Base-by-base conservation (phyloP, 1,140 invertebrate species). In the Megathymus violae region DNA sequence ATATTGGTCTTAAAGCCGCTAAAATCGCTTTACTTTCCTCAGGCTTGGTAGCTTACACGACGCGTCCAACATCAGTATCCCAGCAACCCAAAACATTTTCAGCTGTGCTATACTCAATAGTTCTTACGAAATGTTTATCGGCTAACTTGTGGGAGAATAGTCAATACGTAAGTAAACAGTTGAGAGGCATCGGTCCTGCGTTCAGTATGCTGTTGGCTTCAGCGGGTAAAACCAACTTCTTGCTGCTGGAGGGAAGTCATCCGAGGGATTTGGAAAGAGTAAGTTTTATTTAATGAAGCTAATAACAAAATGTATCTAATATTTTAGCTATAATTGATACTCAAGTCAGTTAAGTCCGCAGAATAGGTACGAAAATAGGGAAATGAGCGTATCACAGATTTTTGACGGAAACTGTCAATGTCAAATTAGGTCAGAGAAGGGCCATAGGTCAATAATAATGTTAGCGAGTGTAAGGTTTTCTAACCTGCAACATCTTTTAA, bases 91-190 rank as follows among this genome's bases (percentile, higher is more conserved):
- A 84, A 52, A 82, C 74, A 52, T 94, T 83, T 66, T 68, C 80
- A 31, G 86, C 91, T 2, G 71, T 95, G n/a, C 64, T 94, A 1
- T 94, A 93, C 76, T 87, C 95, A 0, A 76, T 94, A 15, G 82
- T 93, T 10, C 82, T 96, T 15, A 83, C 88, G 1, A 96, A 96
- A 90, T 95, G 95, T 74, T 91, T 96, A 47, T 78, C 87, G 17
- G 92, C 94, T 1, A 92, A 93, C 68, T 79, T 97, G 11, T 97
- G 96, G 96, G 95, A 96, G 73, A 94, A 96, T 74, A 96, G 95
- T 0, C 91, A 87, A 14, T 94, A 93, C 81, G 92, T 96, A n/a
- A 91, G 93, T 15, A 93, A 93, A 73, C 96, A 97, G 76, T 76
- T 97, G 10, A 93, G 93, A 56, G 94, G 94, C 38, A 95, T 97